phyloP scores from a whole-genome alignment of 2,888 invertebrate genomes.

The Pollenia amentaria region DNA sequence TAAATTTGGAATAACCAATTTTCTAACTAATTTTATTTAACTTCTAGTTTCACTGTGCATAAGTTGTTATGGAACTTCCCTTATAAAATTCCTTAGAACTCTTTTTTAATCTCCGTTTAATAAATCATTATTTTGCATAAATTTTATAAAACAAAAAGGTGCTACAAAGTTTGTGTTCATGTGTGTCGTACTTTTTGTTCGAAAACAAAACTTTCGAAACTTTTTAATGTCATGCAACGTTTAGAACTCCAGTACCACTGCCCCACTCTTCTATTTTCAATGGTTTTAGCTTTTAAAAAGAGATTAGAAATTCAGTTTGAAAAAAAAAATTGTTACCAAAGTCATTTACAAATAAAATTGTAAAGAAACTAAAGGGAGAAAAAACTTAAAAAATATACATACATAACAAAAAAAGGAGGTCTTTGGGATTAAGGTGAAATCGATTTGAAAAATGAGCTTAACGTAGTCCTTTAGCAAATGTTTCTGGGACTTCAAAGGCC shows the following conservation, averaged over 20 bases:
- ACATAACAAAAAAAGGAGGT: not conserved
- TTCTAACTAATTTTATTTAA: too few relatives aligned
- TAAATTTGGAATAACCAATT: too few relatives aligned
- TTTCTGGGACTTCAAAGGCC: too few relatives aligned
- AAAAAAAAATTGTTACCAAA: conserved; percentile 33
- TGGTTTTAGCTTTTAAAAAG: conserved; percentile 30
- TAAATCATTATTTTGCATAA: conserved; percentile 25
- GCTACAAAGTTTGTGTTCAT: not conserved
- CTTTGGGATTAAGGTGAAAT: not conserved
- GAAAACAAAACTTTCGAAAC: conserved; percentile 19
- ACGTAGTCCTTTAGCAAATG: too few relatives aligned
- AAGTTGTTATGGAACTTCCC: too few relatives aligned
- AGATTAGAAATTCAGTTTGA: conserved; percentile 25
- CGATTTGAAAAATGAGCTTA: too few relatives aligned
- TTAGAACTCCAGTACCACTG: conserved; percentile 4
- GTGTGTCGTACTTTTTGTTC: conserved; percentile 1
- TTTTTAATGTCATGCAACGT: conserved; percentile 41
- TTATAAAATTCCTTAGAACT: not conserved
- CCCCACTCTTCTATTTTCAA: not conserved
- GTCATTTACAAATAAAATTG: conserved; percentile 49
- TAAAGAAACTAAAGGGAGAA: conserved; percentile 5
- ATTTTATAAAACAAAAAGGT: conserved; percentile 4
- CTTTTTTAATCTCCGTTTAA: not conserved
- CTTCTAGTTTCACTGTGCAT: too few relatives aligned
- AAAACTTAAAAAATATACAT: not conserved